A percentile compares a stretch with the other conserved stretches of the same genome.
Evolutionary conservation across 2,888 invertebrate species (phyloP).

Genomic region (Oligia fasciuncula): DNA sequence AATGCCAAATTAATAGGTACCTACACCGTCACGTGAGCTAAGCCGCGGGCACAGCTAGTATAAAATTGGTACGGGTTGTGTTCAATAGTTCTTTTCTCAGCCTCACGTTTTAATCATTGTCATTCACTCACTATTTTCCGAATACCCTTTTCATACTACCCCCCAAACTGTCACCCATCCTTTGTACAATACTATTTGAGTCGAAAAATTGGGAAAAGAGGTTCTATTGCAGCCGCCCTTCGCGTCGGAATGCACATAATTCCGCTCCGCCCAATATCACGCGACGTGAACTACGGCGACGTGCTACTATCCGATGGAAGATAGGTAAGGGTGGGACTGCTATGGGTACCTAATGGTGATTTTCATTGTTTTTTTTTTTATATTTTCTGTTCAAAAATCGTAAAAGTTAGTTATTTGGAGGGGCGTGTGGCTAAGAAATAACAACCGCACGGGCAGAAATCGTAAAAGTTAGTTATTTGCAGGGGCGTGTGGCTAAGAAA

Average conservation of each 20-base stretch:
- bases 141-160: slow-evolving; percentile 23
- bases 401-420: too few species aligned
- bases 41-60: neutral
- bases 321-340: slow-evolving; percentile 28
- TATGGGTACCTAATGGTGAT: slow-evolving; percentile 3
- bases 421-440: too few species aligned
- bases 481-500: too few species aligned
- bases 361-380: neutral
- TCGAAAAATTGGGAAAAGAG: slow-evolving; percentile 49
- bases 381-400: neutral
- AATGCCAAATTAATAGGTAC: neutral
- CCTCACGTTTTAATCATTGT: neutral
- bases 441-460: neutral
- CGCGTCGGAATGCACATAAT: slow-evolving; percentile 79
- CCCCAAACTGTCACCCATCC: slow-evolving; percentile 27
- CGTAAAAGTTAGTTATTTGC: too few species aligned
- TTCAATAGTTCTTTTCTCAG: neutral
- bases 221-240: slow-evolving; percentile 68
- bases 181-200: slow-evolving; percentile 53
- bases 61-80: neutral
- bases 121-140: slow-evolving; percentile 8
- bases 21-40: neutral
- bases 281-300: slow-evolving; percentile 74
- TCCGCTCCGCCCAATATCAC: slow-evolving; percentile 76
- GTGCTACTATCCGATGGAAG: slow-evolving; percentile 65